Evolutionary conservation across 2,888 invertebrate species (phyloP), one percentile per base, ranked within the genome.

Genomic region (Epirrhoe tristata): DNA sequence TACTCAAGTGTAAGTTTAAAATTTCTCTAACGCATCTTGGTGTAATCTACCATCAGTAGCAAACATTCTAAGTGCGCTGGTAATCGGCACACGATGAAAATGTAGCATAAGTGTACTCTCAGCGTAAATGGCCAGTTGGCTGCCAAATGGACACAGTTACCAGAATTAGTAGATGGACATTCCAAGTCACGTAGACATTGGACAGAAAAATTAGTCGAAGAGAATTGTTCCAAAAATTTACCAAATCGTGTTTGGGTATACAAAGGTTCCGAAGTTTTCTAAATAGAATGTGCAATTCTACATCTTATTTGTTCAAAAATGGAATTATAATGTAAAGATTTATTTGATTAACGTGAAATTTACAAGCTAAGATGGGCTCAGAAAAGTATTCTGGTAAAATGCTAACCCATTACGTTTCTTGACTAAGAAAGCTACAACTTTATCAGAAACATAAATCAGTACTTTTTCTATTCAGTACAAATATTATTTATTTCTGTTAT

Each of bases 101-200:
- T 46, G 59, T 7, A 46, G 43, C 16, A 0, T 75, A 72, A 81
- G 76, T 80, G 80, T 80, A 77, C 76, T 76, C 74, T 77, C 77
- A 63, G 74, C 71, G 72, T 71, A 80, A 81, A 82, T 81, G 75
- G 77, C 65, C 51, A 67, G 69, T 60, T 64, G 66, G 76, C 63
- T 80, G 82, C 80, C 83, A 83, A 82, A 83, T 81, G 79, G 83
- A 73, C 79, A 77, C 70, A 69, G 78, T 77, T 79, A 74, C 73
- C 67, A 71, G 76, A 72, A 71, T 75, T 80, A 73, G 69, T 71
- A 59, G 52, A 65, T 58, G 69, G 67, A 66, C 69, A 67, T 74
- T 72, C 69, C 67, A 64, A 73, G 70, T 67, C 69, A 73, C 71
- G 71, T 71, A 64, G 63, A 48, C 63, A 63, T 17, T 39, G 52